Base-by-base conservation (phyloP, 2,113 vertebrate genomes). In the Daboia siamensis region DNA sequence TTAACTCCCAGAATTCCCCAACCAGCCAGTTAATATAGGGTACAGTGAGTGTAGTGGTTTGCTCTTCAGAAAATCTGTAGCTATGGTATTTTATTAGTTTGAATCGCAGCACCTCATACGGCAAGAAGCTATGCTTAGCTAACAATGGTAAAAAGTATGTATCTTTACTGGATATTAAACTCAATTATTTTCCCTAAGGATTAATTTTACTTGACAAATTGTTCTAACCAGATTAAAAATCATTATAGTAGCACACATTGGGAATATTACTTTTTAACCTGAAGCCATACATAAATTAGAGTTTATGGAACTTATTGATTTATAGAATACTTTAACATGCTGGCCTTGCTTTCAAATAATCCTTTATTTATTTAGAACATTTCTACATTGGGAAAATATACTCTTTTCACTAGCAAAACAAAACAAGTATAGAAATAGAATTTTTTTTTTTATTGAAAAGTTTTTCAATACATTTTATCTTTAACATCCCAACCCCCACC, bases 151-250 rank as follows among this genome's bases (percentile, higher is more conserved):
- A 80, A 39, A 80, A 44, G 33, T 80, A 80, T 44, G 17, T 51
- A 90, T 85, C 90, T 90, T 89, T 56, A 57, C 61, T 51, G 44
- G 5, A 2, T 74, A 23, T 29, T 61, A 9, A 80, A 88, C 9
- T 26, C 17, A 46, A 26, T 39, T 56, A 86, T 80, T 93, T 56
- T 74, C 87, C 56, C 4, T 85, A 1, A 10, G 91, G 88, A n/a
- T 59, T 64, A 54, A n/a, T 48, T 1, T 88, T 51, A 57, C 56
- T 20, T 93, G 26, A 46, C 89, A 3, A n/a, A 90, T 94, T 61
- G 87, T 92, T 86, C 91, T 23, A 90, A 84, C 86, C 9, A 44
- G 10, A 89, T 89, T 91, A 24, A 44, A 88, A 89, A 59, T 48
- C 29, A 90, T 95, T 93, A 91, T 88, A 11, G 86, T 12, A 33